Evolutionary conservation across 2,888 invertebrate species (phyloP).

Genomic region (Eupithecia subumbrata): DNA sequence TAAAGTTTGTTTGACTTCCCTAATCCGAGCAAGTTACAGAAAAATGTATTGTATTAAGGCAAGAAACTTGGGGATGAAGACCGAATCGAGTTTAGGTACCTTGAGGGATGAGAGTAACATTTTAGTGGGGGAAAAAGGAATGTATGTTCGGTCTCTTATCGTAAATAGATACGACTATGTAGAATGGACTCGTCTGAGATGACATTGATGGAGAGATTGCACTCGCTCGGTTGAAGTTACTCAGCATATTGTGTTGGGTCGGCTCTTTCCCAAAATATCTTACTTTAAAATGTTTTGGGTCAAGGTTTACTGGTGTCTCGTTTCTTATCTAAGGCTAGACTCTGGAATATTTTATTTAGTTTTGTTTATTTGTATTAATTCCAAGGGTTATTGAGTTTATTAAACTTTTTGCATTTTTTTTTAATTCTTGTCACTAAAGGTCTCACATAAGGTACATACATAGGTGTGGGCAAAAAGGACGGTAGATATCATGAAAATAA

Average conservation of each 20-base stretch:
- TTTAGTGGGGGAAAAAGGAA: conserved; percentile 60
- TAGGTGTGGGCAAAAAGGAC: not conserved
- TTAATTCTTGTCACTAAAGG: no score
- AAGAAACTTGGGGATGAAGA: conserved; percentile 60
- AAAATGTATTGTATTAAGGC: conserved; percentile 66
- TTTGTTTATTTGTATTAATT: not conserved
- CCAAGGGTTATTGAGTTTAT: not conserved
- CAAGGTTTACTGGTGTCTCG: conserved; percentile 10
- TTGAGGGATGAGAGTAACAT: conserved; percentile 52
- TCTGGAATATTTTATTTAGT: not conserved
- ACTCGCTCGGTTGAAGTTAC: conserved; percentile 25
- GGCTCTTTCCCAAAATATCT: conserved; percentile 15
- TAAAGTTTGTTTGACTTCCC: conserved; percentile 48
- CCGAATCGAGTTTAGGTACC: conserved; percentile 53
- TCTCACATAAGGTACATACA: not conserved
- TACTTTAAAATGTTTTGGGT: conserved; percentile 19
- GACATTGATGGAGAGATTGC: conserved; percentile 57
- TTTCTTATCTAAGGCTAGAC: conserved; percentile 1
- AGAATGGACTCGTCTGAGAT: conserved; percentile 59
- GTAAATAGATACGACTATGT: conserved; percentile 58
- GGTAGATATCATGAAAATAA: not conserved
- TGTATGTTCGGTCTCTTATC: conserved; percentile 59
- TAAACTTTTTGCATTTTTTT: not conserved
- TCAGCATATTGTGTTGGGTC: conserved; percentile 19
- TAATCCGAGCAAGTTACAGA: conserved; percentile 52